Evolutionary conservation across 2,797 vertebrate species (phyloP), one percentile per base, ranked within the genome.

Genomic region (Paramormyrops hopkinsi): DNA sequence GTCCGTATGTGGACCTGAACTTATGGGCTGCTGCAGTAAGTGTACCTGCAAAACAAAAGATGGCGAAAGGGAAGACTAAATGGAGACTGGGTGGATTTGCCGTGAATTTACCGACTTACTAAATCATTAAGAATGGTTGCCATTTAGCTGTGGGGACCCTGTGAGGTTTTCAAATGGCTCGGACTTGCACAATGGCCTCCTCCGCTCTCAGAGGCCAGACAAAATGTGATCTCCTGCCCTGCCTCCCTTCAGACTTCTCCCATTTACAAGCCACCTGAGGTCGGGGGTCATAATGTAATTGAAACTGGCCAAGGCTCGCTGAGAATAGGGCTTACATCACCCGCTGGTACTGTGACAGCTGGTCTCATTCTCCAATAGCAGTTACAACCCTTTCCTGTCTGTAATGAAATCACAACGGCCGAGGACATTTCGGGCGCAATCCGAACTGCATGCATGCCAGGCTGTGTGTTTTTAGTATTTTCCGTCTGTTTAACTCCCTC

Each of bases 341-440:
- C 95, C 94, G 93, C 59, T 88, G 91, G 93, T 94, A 94, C 94
- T 90, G 95, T 97, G 97, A 96, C 95, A 97, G 97, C 98, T 99
- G 98, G 97, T 98, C 89, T 90, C 93, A 94, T 90, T 41, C 83
- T 95, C 94, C 94, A 94, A 95, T 95, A 95, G 93, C 95, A 93
- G 94, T 95, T 94, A 95, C 93, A 93, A 91, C 93, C 94, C 89
- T 65, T 89, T 90, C 88, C 90, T 88, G 86, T 90, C 56, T 87
- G 86, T 91, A 91, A 91, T 92, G 91, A 92, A 92, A 93, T 93
- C 91, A 92, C 90, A 91, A 88, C 44, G 17, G 51, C 88, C 29
- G 29, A 44, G 87, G 88, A 89, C 87, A 56, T 87, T 48, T 90
- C 76, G 54, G 88, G 89, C 91, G 86, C 41, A 46, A 90, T 89